A percentile compares a stretch with the other conserved stretches of the same genome.
These are phyloP conservation scores for Gasteruption jaculator DNA, from an alignment of 2,888 invertebrate species.

Conservation along the genomic window DNA sequence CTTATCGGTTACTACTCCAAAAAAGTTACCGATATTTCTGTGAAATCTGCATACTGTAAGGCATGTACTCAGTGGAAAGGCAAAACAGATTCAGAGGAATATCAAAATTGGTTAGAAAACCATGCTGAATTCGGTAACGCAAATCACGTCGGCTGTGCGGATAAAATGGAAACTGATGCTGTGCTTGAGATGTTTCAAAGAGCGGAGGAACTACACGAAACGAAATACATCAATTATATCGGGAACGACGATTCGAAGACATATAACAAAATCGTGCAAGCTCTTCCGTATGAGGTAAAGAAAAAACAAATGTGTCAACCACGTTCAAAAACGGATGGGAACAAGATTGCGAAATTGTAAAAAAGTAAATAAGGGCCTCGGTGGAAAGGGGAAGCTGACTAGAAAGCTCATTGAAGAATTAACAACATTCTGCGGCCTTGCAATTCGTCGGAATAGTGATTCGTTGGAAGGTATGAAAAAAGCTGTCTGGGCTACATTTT, in stretches of 20 bases:
- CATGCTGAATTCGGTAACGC: conserved; percentile 12
- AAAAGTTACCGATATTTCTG: conserved; percentile 18
- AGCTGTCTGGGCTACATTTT: conserved; percentile 29
- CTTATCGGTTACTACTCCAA: conserved; percentile 19
- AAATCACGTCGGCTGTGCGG: conserved; percentile 14
- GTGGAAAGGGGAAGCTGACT: conserved; percentile 25
- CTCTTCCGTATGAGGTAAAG: conserved; percentile 8
- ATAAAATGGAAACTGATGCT: conserved; percentile 12
- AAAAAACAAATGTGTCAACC: conserved; percentile 12
- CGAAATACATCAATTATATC: conserved; percentile 12
- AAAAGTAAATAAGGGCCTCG: no score
- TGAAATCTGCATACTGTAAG: conserved; percentile 16
- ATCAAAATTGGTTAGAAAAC: conserved; percentile 15
- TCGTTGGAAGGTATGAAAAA: conserved; percentile 26
- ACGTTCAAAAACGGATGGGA: no score
- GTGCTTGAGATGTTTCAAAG: conserved; percentile 14
- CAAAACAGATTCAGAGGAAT: conserved; percentile 13
- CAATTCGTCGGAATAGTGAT: conserved; percentile 25
- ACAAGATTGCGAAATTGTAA: no score
- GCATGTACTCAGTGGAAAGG: conserved; percentile 12
- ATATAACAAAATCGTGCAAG: conserved; percentile 9
- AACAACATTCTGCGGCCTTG: conserved; percentile 30
- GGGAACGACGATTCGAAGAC: conserved; percentile 16
- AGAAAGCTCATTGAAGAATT: conserved; percentile 26
- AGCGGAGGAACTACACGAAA: conserved; percentile 12